Evolutionary conservation across 2,797 vertebrate genomes (phyloP).

Genomic region (Choloepus didactylus): DNA sequence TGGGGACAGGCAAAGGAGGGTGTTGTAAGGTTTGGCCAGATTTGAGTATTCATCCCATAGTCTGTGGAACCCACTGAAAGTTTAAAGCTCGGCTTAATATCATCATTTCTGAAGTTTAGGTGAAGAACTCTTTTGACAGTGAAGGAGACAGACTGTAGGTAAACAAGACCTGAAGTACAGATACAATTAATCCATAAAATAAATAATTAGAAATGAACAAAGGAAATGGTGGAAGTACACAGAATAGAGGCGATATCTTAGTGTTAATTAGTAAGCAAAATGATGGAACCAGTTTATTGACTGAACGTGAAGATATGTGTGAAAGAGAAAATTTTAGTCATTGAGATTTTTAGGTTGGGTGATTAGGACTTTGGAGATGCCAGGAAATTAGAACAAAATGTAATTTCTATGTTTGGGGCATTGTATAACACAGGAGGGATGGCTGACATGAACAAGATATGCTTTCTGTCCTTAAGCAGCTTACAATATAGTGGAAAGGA

Average conservation of each 20-base stretch:
- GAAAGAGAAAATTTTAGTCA: not conserved
- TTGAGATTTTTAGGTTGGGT: not conserved
- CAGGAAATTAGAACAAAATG: conserved; percentile 27
- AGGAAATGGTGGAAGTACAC: conserved; percentile 15
- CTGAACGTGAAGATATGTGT: not conserved
- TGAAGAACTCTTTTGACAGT: conserved; percentile 11
- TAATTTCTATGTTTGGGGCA: not conserved
- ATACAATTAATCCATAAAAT: conserved; percentile 27
- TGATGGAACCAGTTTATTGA: not conserved
- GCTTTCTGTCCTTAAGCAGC: not conserved
- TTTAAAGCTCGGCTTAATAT: not conserved
- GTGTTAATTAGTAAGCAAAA: conserved; percentile 39
- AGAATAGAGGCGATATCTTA: not conserved
- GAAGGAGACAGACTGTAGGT: conserved; percentile 30
- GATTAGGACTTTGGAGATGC: not conserved
- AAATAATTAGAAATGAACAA: conserved; percentile 50
- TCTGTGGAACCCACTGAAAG: not conserved
- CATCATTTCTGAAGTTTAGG: conserved; percentile 11
- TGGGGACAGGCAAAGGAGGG: not conserved
- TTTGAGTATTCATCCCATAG: not conserved
- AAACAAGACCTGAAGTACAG: not conserved
- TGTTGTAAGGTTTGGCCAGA: not conserved
- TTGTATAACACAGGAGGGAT: not conserved
- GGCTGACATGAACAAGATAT: not conserved
- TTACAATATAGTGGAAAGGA: not conserved